These are phyloP conservation scores for Harlomillsia oculata DNA, from an alignment of 1,140 invertebrate genomes.

Conservation along the genomic window DNA sequence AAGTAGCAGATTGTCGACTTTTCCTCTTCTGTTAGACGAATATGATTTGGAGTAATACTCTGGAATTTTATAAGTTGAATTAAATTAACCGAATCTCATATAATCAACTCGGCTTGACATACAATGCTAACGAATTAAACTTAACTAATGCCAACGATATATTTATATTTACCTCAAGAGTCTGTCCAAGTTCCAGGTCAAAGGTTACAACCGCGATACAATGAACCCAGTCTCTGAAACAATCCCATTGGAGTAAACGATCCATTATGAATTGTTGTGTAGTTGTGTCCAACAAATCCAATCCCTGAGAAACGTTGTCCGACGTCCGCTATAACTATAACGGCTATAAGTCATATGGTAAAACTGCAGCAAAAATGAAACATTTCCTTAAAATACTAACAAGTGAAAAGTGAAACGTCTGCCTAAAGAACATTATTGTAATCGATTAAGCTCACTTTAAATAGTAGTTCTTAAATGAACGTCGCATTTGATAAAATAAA, in stretches of 20 bases:
- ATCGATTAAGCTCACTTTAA: no score
- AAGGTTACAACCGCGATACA: constrained; percentile 97
- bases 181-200: constrained; percentile 94
- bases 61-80: constrained; percentile 39
- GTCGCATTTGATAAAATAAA: no score
- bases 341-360: no score
- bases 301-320: no score
- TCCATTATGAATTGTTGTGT: constrained; percentile 5
- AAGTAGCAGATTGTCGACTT: constrained; percentile 95
- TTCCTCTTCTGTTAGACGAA: constrained; percentile 80
- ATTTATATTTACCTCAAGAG: constrained; percentile 63
- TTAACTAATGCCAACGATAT: neutral
- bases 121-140: neutral
- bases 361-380: no score
- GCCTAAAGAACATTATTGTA: no score
- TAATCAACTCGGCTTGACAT: neutral
- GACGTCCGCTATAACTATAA: no score
- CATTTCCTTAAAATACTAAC: no score
- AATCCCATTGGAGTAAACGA: constrained; percentile 44
- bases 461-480: no score
- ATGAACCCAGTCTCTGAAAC: constrained; percentile 86
- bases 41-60: constrained; percentile 74
- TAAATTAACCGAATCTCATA: neutral
- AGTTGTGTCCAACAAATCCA: neutral
- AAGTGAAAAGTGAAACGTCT: no score